These are phyloP conservation scores for Oligia fasciuncula DNA, from an alignment of 2,888 invertebrate genomes.

Conservation along the genomic window DNA sequence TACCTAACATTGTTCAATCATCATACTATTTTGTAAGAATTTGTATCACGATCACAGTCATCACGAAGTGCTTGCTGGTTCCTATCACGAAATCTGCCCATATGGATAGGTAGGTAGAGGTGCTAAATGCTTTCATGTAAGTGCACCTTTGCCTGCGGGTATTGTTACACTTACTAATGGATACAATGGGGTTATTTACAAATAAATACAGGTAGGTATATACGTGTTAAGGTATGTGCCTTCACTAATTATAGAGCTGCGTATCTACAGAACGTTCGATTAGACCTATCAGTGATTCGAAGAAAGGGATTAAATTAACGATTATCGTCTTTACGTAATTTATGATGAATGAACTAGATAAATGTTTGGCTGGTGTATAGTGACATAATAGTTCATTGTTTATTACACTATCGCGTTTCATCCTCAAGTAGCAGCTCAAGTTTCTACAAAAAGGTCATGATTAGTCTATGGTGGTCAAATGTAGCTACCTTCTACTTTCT, in stretches of 20 bases:
- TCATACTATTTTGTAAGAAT: background rate
- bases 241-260: background rate
- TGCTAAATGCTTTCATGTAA: constrained; percentile 2
- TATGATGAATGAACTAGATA: constrained; percentile 21
- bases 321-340: constrained; percentile 18
- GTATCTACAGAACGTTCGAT: constrained; percentile 15
- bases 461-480: constrained; percentile 11
- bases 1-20: constrained; percentile 11
- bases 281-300: constrained; percentile 25
- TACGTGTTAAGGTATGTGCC: constrained; percentile 4
- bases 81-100: background rate
- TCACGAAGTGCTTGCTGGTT: background rate
- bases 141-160: background rate
- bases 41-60: background rate
- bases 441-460: constrained; percentile 23
- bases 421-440: constrained; percentile 7
- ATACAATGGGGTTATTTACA: constrained; percentile 28
- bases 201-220: constrained; percentile 6
- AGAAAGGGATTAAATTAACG: constrained; percentile 27
- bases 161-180: background rate
- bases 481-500: constrained; percentile 10
- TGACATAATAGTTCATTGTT: constrained; percentile 26
- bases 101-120: background rate
- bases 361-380: constrained; percentile 17
- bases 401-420: constrained; percentile 11